Percentiles rank a stretch among this genome's conserved stretches.
phyloP scores from a whole-genome alignment of 2,113 vertebrate genomes.

The Perognathus longimembris region DNA sequence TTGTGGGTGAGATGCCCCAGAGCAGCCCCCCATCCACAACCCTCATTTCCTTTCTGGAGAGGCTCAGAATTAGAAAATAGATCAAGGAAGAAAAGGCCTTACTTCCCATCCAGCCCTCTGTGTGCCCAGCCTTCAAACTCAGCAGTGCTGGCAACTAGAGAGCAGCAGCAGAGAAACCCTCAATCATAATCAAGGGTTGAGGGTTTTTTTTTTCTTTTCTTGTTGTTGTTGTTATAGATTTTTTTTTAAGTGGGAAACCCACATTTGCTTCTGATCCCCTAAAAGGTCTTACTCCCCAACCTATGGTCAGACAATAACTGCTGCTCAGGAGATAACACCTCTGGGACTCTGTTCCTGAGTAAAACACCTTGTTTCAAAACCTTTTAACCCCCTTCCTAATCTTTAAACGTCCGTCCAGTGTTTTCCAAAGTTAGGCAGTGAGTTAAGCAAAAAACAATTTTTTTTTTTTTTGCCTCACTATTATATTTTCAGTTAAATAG shows the following conservation, averaged over 20 bases:
- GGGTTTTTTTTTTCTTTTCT: background rate
- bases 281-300: background rate
- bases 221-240: background rate
- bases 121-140: background rate
- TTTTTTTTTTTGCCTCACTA: constrained; percentile 71
- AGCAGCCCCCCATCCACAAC: background rate
- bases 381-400: constrained; percentile 34
- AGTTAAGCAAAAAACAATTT: constrained; percentile 47
- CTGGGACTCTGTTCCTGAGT: background rate
- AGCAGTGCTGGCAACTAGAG: accelerated
- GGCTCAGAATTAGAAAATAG: background rate
- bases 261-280: background rate
- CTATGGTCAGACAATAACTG: background rate
- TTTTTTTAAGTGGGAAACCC: background rate
- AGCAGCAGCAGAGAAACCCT: background rate
- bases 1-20: background rate
- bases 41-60: background rate
- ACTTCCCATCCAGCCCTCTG: background rate
- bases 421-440: constrained; percentile 44
- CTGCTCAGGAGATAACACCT: background rate
- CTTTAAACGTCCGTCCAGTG: constrained; percentile 2
- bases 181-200: background rate
- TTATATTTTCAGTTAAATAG: constrained; percentile 78
- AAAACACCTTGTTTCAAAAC: constrained; percentile 53
- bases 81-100: background rate